These are phyloP conservation scores for Saturnia pavonia DNA, from an alignment of 2,888 invertebrate genomes.

Conservation along the genomic window DNA sequence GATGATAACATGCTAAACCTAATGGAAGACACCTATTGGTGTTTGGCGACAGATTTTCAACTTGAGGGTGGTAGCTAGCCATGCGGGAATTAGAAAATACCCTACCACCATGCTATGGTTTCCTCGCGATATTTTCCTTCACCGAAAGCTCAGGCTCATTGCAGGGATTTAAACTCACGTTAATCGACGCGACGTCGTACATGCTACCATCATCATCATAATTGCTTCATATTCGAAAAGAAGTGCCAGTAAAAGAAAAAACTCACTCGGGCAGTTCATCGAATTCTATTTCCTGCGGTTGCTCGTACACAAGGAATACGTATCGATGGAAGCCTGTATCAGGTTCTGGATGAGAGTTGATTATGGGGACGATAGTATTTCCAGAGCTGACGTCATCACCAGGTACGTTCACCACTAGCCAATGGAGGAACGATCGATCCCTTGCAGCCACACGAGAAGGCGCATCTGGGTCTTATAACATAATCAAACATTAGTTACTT, in stretches of 20 bases:
- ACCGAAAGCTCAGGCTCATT: too few species aligned
- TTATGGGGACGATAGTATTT: not conserved
- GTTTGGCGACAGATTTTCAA: too few species aligned
- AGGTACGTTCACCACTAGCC: conserved; percentile 60
- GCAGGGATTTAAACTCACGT: too few species aligned
- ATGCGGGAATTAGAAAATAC: too few species aligned
- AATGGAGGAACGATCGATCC: conserved; percentile 26
- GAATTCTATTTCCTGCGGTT: conserved; percentile 79
- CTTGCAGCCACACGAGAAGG: not conserved
- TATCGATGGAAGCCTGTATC: conserved; percentile 88
- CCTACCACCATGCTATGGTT: too few species aligned
- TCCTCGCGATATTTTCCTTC: too few species aligned
- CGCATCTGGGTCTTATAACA: conserved; percentile 1
- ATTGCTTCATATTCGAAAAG: too few species aligned
- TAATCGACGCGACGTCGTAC: too few species aligned
- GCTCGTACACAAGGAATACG: conserved; percentile 87
- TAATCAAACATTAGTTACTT: not conserved
- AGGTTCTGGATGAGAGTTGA: conserved; percentile 75
- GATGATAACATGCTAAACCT: too few species aligned
- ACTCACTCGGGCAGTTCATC: conserved; percentile 61
- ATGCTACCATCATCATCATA: too few species aligned
- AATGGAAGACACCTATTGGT: too few species aligned
- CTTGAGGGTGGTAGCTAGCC: too few species aligned
- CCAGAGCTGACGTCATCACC: conserved; percentile 45
- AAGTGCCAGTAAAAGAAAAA: not conserved